Base-by-base conservation (phyloP, 1,140 invertebrate genomes). In the Apis cerana region DNA sequence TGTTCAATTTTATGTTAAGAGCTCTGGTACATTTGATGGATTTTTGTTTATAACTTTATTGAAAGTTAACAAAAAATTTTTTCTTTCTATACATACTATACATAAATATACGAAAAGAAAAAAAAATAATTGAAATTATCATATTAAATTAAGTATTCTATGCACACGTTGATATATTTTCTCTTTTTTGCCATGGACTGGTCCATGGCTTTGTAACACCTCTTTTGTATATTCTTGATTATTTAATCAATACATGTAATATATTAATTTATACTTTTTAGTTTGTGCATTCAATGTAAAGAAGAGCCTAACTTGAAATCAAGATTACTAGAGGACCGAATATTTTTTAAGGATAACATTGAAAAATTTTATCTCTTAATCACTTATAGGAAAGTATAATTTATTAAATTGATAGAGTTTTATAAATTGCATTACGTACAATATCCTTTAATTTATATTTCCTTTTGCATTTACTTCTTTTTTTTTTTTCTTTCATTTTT, bases 181-280 rank as follows among this genome's bases (percentile, higher is more conserved):
- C 48, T 74, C 13, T 67, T 48, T 74, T 65, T 62, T 17, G 67
- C 86, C 89, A 78, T 91, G 76, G 91, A 90, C 90, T 83, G 91
- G 89, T 91, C 87, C 84, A 76, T 88, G 85, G 80, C n/a, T 43
- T 27, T 82, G 3, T 83, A 74, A 33, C 33, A 81, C 85, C 82
- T 86, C 75, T 82, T 91, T 92, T 91, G 85, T 61, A 85, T 75
- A 87, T 88, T 85, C 76, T 90, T 70, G 5, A 70, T 17, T 83
- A 88, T 56, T 86, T 85, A 77, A 65, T 77, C 74, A 69, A 43
- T 43, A 77, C 82, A 81, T 88, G 82, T 87, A 90, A 89, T 87
- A 76, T 89, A 77, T 90, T 90, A 83, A 89, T 87, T 89, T 87
- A 83, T 91, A 69, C 75, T 75, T 59, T 65, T 75, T 59, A 84